These are phyloP conservation scores for Styela clava DNA, from an alignment of 23 tunicate genomes.

Conservation along the genomic window DNA sequence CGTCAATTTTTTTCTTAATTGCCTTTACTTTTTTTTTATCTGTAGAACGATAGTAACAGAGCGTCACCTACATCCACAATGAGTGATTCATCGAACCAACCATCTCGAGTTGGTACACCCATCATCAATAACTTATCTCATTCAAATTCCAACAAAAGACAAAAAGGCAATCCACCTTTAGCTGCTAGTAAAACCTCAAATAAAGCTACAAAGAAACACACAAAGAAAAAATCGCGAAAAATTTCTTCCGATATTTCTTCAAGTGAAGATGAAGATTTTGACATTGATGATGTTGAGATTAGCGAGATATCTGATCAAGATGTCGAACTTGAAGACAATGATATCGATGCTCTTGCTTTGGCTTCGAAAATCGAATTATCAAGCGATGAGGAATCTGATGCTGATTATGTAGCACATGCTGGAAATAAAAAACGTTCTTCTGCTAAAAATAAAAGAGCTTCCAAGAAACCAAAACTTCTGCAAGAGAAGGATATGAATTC, in stretches of 20 bases:
- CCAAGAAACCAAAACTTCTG: slow-evolving; percentile 10
- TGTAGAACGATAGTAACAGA: not conserved
- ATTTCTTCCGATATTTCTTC: slow-evolving; percentile 3
- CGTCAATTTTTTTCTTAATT: not conserved
- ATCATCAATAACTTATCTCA: not conserved
- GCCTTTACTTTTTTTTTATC: not conserved
- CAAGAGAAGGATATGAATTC: slow-evolving; percentile 12
- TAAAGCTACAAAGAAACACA: not conserved
- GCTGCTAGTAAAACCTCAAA: not conserved
- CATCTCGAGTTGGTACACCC: not conserved
- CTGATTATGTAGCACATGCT: not conserved
- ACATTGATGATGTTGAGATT: not conserved
- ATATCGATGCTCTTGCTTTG: not conserved
- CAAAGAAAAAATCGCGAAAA: not conserved
- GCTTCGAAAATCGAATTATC: not conserved
- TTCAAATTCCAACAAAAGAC: not conserved
- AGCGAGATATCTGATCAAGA: slow-evolving; percentile 3
- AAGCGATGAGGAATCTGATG: not conserved
- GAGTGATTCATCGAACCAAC: slow-evolving; percentile 3
- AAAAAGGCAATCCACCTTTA: not conserved
- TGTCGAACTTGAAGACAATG: not conserved
- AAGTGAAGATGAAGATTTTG: slow-evolving; percentile 12
- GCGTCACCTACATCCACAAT: not conserved
- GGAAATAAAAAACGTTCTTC: not conserved
- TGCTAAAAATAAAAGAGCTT: not conserved